These are phyloP conservation scores for Ichneumoninae sp. DNA, from an alignment of 2,888 invertebrate species.

Conservation along the genomic window DNA sequence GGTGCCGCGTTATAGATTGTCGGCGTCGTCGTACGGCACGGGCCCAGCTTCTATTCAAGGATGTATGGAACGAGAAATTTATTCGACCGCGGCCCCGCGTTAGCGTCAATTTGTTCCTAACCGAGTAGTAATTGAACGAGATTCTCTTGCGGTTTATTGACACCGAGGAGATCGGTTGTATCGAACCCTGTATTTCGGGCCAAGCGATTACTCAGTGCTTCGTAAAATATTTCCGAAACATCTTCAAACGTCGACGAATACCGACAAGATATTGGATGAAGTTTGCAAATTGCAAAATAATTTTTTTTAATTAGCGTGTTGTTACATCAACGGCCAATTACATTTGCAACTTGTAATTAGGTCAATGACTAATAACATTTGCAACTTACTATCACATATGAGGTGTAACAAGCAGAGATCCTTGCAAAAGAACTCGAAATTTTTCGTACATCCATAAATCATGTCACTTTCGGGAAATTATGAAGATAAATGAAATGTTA, in stretches of 20 bases:
- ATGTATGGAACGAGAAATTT: slow-evolving; percentile 63
- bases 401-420: too few relatives aligned
- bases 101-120: slow-evolving; percentile 58
- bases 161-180: slow-evolving; percentile 28
- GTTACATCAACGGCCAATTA: too few relatives aligned
- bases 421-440: too few relatives aligned
- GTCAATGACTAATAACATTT: too few relatives aligned
- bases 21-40: neutral
- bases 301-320: too few relatives aligned
- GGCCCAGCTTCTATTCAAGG: slow-evolving; percentile 56
- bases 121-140: slow-evolving; percentile 52
- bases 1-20: neutral
- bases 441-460: too few relatives aligned
- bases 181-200: slow-evolving; percentile 17
- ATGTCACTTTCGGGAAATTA: neutral
- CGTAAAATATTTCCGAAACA: neutral
- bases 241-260: neutral
- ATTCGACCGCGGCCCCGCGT: slow-evolving; percentile 59
- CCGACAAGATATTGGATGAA: too few relatives aligned
- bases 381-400: too few relatives aligned
- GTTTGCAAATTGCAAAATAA: too few relatives aligned
- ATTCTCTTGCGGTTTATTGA: slow-evolving; percentile 52
- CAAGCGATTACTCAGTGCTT: neutral
- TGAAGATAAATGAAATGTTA: slow-evolving; percentile 67
- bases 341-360: too few relatives aligned